Conservation (phyloP, 2,113 vertebrate species). For the Phalacrocorax brasilianus region DNA sequence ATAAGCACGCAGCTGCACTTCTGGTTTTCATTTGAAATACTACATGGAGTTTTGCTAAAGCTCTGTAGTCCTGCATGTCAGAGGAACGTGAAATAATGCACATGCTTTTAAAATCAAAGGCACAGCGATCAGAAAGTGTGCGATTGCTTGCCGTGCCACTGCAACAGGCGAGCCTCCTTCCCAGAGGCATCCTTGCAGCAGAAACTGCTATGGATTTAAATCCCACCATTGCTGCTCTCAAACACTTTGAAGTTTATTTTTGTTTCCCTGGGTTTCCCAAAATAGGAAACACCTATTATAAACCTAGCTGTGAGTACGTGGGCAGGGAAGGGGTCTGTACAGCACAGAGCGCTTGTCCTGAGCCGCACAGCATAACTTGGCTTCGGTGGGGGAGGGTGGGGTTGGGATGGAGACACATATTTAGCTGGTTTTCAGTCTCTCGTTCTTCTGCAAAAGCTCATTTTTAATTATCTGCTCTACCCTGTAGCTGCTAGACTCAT, state of each 20-base stretch:
- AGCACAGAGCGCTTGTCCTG: not conserved
- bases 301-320: not conserved
- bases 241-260: not conserved
- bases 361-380: accelerated
- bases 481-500: not conserved
- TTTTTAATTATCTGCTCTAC: not conserved
- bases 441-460: not conserved
- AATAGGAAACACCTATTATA: not conserved
- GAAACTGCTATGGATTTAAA: not conserved
- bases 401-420: not conserved
- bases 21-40: not conserved
- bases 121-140: not conserved
- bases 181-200: not conserved
- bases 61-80: not conserved
- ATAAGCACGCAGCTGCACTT: not conserved
- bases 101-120: accelerated
- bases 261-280: not conserved
- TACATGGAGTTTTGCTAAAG: not conserved
- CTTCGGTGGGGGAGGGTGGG: not conserved
- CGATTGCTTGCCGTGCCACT: accelerated
- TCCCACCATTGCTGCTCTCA: not conserved
- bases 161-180: not conserved
- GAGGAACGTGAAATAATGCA: not conserved
- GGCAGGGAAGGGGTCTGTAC: not conserved
- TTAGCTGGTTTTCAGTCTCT: not conserved